Evolutionary conservation across 2,797 vertebrate genomes (phyloP), one percentile per base, ranked within the genome.

Genomic region (Argya squamiceps): DNA sequence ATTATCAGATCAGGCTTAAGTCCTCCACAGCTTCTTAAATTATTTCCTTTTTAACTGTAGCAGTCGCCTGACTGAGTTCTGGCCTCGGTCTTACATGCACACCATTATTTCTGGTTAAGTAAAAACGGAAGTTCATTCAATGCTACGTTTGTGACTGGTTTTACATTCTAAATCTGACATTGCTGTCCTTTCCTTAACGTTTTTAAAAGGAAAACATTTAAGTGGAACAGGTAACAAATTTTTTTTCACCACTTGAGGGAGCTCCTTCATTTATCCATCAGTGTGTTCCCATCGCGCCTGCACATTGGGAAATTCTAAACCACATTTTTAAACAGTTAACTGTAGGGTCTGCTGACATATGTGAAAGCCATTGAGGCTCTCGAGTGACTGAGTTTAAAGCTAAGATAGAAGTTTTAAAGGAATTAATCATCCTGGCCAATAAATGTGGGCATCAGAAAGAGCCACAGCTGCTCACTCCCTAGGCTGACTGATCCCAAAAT

Each of bases 231-330:
- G 12, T 62, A 90, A 62, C 27, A 34, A 34, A 18, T 47, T 59
- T 21, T 80, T 83, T 89, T 65, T 56, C 46, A 92, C 89, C 93
- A 68, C 91, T 22, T 56, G 96, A 86, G 92, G 96, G 96, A 91
- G 96, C 84, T 32, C 89, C 69, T 89, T 69, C 62, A 81, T 85
- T 81, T 50, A 21, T 1, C 55, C 37, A 21, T 24, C 27, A 52
- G 18, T 34, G 30, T 56, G n/a, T n/a, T 83, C n/a, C 43, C 50
- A 2, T 13, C 52, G 60, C 5, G 13, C 23, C 12, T 34, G 20
- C 58, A 15, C 32, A 10, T 1, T 0, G 36, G 30, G 21, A 91
- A 75, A 71, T 50, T 27, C 36, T 32, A 62, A 79, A 60, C 37
- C 41, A 11, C 18, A 24, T 3, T 59, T 78, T 67, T 36, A n/a